Conservation (phyloP, 2,113 vertebrate species). For the Clupea harengus region DNA sequence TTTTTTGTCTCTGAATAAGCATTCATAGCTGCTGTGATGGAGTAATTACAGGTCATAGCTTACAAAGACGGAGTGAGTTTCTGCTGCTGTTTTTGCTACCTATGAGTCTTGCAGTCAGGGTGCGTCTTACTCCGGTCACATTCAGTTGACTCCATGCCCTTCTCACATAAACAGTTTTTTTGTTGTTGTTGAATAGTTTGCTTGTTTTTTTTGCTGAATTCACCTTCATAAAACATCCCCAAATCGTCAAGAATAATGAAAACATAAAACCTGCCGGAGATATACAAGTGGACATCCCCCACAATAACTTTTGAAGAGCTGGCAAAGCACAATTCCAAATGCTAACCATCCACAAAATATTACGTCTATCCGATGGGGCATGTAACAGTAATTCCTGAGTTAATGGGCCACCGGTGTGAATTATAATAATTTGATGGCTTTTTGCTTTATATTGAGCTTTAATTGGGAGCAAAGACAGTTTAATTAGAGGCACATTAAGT, state of each 20-base stretch:
- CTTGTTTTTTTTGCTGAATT: neutral
- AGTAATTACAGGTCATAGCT: neutral
- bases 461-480: slow-evolving; percentile 15
- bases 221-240: neutral
- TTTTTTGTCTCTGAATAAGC: neutral
- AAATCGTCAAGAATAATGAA: neutral
- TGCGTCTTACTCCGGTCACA: neutral
- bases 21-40: neutral
- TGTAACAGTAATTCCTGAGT: neutral
- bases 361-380: neutral
- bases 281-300: too few species aligned
- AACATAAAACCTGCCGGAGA: neutral
- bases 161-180: neutral
- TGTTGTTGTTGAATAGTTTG: neutral
- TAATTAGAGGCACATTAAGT: slow-evolving; percentile 4
- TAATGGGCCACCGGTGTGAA: slow-evolving; percentile 9
- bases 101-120: neutral
- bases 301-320: neutral
- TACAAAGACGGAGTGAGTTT: neutral
- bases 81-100: neutral
- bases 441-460: slow-evolving; percentile 15
- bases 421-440: slow-evolving; percentile 14
- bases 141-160: neutral
- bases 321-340: neutral
- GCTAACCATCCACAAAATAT: slow-evolving; percentile 6